A percentile compares a stretch with the other conserved stretches of the same genome.
Conservation (phyloP, 2,888 invertebrate genomes). For the Lithodes maja region DNA sequence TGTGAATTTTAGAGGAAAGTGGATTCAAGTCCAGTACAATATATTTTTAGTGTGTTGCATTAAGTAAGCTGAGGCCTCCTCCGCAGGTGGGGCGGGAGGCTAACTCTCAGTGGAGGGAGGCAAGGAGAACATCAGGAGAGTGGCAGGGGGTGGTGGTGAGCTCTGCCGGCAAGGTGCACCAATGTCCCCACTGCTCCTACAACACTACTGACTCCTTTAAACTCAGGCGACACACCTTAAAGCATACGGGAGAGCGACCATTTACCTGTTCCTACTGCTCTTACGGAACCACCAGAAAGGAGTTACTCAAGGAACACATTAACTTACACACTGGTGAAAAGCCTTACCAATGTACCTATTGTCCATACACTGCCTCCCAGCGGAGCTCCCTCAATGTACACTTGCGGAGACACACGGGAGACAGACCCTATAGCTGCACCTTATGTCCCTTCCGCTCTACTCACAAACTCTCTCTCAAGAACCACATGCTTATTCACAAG, state of each 20-base stretch:
- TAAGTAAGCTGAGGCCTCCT: slow-evolving; percentile 58
- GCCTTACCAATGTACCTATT: slow-evolving; percentile 43
- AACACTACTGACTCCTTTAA: slow-evolving; percentile 44
- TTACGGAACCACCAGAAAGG: slow-evolving; percentile 56
- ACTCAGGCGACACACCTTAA: slow-evolving; percentile 50
- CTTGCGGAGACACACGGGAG: slow-evolving; percentile 50
- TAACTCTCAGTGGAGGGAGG: slow-evolving; percentile 52
- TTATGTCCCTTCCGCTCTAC: slow-evolving; percentile 38
- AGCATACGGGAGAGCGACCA: slow-evolving; percentile 56
- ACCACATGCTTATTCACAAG: slow-evolving; percentile 30
- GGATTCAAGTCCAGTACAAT: background rate
- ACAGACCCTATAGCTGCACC: slow-evolving; percentile 38
- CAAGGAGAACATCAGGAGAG: slow-evolving; percentile 53
- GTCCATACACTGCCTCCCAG: slow-evolving; percentile 53
- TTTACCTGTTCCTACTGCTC: slow-evolving; percentile 50
- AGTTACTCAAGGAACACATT: slow-evolving; percentile 52
- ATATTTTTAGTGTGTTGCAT: background rate
- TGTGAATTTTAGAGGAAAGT: background rate
- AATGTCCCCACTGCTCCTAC: slow-evolving; percentile 61
- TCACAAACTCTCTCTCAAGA: slow-evolving; percentile 31
- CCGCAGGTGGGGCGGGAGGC: slow-evolving; percentile 57
- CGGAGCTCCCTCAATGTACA: slow-evolving; percentile 53
- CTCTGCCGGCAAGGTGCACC: slow-evolving; percentile 51
- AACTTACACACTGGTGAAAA: slow-evolving; percentile 58
- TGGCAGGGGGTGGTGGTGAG: slow-evolving; percentile 41